Conservation (phyloP, 2,113 vertebrate species). For the Halichoerus grypus region DNA sequence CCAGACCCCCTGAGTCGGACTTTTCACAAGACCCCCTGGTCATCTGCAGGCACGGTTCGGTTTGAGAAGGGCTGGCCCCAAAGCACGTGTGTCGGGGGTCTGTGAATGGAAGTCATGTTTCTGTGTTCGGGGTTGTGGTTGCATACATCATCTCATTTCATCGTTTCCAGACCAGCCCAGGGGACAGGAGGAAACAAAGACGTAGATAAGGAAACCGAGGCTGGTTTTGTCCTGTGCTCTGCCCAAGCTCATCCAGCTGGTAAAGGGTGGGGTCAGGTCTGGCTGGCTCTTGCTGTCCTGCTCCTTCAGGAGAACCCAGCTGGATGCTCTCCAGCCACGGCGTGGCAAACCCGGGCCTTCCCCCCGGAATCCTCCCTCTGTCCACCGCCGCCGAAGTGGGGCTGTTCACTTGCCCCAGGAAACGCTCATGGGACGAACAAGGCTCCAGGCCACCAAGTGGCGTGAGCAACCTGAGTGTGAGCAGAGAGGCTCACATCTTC, state of each 20-base stretch:
- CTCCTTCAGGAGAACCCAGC: not conserved
- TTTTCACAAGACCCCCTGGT: not conserved
- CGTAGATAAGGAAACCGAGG: not conserved
- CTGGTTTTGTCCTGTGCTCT: not conserved
- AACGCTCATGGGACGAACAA: rapidly evolving
- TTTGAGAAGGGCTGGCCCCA: not conserved
- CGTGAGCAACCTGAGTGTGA: not conserved
- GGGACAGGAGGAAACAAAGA: not conserved
- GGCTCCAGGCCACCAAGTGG: too few species aligned
- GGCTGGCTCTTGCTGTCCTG: not conserved
- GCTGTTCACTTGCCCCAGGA: not conserved
- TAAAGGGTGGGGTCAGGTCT: not conserved
- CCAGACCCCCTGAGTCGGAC: rapidly evolving
- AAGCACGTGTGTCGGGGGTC: rapidly evolving
- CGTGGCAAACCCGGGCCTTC: not conserved
- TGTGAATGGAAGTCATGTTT: not conserved
- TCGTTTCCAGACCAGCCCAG: not conserved
- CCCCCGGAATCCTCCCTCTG: too few species aligned
- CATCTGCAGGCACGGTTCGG: rapidly evolving
- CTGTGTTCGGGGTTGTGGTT: not conserved
- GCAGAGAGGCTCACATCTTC: not conserved
- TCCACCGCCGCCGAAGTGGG: rapidly evolving
- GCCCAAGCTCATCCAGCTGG: not conserved
- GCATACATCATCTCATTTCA: rapidly evolving
- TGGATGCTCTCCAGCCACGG: rapidly evolving